A percentile compares a stretch with the other conserved stretches of the same genome.
Conservation (phyloP, 2,797 vertebrate genomes). For the Sphenodon punctatus region DNA sequence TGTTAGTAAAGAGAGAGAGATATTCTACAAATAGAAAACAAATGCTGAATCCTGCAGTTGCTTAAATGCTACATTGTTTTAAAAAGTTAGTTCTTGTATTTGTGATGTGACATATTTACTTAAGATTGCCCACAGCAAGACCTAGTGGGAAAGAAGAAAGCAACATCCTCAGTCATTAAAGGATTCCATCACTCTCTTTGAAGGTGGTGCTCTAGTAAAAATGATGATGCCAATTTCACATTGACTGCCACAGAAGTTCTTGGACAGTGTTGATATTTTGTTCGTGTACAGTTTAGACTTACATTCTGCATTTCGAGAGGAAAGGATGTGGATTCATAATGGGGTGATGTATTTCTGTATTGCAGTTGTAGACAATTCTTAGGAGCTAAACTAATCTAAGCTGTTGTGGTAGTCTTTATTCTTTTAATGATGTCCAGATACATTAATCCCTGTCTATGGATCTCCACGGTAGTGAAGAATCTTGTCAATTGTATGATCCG, state of each 20-base stretch:
- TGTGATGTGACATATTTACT: conserved; percentile 32
- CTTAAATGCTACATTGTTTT: conserved; percentile 10
- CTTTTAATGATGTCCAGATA: conserved; percentile 18
- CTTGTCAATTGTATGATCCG: not conserved
- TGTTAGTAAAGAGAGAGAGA: conserved; percentile 11
- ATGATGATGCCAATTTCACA: conserved; percentile 45
- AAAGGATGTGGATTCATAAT: conserved; percentile 65
- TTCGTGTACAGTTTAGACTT: conserved; percentile 24
- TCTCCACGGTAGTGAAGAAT: not conserved
- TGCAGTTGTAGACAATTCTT: conserved; percentile 14
- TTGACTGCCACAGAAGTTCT: conserved; percentile 52
- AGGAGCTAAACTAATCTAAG: conserved; percentile 14
- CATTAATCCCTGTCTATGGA: not conserved
- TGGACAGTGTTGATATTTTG: conserved; percentile 47
- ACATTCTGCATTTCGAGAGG: conserved; percentile 27
- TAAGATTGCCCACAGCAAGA: conserved; percentile 41
- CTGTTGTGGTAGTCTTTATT: not conserved
- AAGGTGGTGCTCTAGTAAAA: conserved; percentile 62
- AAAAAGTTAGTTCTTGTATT: conserved; percentile 36
- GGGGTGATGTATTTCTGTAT: conserved; percentile 66
- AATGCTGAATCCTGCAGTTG: conserved; percentile 5
- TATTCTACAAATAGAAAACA: conserved; percentile 16
- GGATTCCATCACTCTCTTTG: conserved; percentile 46
- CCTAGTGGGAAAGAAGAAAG: conserved; percentile 50
- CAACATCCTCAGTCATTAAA: conserved; percentile 31